Percentiles rank a stretch among this genome's conserved stretches.
phyloP scores from a whole-genome alignment of 2,797 vertebrate species.

The Poeciliopsis gracilis region DNA sequence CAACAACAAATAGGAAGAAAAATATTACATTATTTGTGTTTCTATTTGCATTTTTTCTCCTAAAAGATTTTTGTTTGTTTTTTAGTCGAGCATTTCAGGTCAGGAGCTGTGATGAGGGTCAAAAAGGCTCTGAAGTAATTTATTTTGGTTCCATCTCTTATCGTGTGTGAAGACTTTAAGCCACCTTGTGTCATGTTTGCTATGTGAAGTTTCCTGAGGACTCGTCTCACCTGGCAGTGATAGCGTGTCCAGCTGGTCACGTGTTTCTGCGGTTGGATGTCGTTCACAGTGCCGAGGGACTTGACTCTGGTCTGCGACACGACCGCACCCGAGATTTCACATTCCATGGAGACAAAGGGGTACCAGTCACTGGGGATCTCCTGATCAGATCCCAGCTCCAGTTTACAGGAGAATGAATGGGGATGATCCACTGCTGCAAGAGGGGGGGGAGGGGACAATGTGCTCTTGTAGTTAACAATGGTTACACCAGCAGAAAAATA shows the following conservation, averaged over 20 bases:
- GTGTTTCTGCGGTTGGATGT: slow-evolving; percentile 94
- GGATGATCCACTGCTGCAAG: slow-evolving; percentile 89
- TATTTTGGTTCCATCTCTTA: background rate
- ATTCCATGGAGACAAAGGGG: slow-evolving; percentile 92
- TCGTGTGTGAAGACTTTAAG: background rate
- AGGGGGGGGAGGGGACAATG: slow-evolving; percentile 23
- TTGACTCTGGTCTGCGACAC: slow-evolving; percentile 89
- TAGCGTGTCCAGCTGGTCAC: slow-evolving; percentile 88
- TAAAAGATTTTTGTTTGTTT: background rate
- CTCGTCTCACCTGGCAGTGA: slow-evolving; percentile 87
- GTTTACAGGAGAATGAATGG: slow-evolving; percentile 93
- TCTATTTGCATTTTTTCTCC: background rate
- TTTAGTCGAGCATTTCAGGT: background rate
- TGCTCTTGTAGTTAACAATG: slow-evolving; percentile 28
- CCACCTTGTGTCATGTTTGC: background rate
- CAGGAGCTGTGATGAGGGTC: background rate
- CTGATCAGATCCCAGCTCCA: slow-evolving; percentile 96
- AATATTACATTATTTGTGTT: background rate
- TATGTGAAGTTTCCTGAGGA: background rate
- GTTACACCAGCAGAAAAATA: background rate
- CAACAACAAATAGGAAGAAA: background rate
- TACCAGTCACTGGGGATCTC: slow-evolving; percentile 94
- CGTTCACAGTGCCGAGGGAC: slow-evolving; percentile 88
- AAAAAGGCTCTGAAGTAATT: background rate
- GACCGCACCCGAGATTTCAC: slow-evolving; percentile 84